Evolutionary conservation across 2,797 vertebrate species (phyloP), one percentile per base, ranked within the genome.

Genomic region (Sparidentex hasta): DNA sequence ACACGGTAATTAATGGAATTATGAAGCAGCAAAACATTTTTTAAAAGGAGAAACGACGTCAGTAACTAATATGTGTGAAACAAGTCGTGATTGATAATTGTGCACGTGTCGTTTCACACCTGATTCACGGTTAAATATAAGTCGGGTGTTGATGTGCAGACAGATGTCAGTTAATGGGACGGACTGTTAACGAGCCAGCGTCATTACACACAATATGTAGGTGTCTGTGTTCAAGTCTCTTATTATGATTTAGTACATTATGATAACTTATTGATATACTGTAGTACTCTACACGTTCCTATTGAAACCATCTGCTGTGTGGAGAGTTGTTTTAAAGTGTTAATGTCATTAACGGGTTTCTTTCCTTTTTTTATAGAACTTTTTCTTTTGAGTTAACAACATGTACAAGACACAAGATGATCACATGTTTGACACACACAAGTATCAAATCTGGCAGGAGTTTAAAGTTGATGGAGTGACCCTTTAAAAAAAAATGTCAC

Each of bases 41-140:
- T 50, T 29, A 2, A 0, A 9, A 17, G 27, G 4, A 57, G 38
- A 61, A 52, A 12, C 13, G 52, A 29, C 46, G 52, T 41, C 38
- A 66, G 13, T 11, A n/a, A 33, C 56, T 55, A 18, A 29, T n/a
- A 29, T 17, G 41, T 55, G n/a, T 33, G n/a, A 16, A 29, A 65
- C 23, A 25, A n/a, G n/a, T 61, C 11, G 7, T 27, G 27, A 41
- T 55, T 47, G 17, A 65, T 51, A 50, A 61, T 50, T 21, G 8
- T 16, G 16, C 33, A 12, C 5, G 20, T 73, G 57, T 48, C 54
- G 65, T 69, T 71, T 78, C 38, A 78, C 29, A 52, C 41, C 27
- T 47, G 50, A 69, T 69, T 63, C 23, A 14, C 12, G 67, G 44
- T 41, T 70, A 71, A 65, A 71, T 64, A 59, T 65, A 65, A 7